Base-by-base conservation (phyloP, 1,140 invertebrate genomes). In the Radopholus similis region DNA sequence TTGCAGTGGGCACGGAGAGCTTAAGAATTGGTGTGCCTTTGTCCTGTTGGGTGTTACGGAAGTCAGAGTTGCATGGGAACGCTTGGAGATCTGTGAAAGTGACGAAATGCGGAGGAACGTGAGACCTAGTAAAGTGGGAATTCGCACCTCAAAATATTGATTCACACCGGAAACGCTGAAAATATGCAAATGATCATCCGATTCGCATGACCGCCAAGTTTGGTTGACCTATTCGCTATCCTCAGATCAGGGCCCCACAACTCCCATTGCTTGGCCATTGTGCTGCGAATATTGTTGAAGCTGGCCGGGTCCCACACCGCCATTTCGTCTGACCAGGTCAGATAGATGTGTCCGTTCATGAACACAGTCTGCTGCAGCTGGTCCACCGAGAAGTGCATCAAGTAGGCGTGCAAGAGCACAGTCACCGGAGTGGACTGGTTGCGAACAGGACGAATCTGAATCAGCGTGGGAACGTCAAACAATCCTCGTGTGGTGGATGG, bases 131-230 rank as follows among this genome's bases (percentile, higher is more conserved):
- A 18, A 37, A 2, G 26, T 0, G 21, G 15, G 15, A 57, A 8
- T 40, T 21, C 21, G 13, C 13, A 58, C 56, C 30, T 80, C 77
- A 55, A 78, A 81, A 40, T 74, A 71, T 21, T 72, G 70, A 44
- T 69, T 80, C 11, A 79, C 76, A 47, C 78, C 77, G 32, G 77
- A 70, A n/a, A 72, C 77, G 68, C 76, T 80, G 38, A 56, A 75
- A 53, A 26, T 26, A 28, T 32, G 26, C 32, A 34, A 37, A 66
- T 13, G 11, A 9, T 26, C 18, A 42, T 18, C 18, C 9, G 38
- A n/a, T n/a, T n/a, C n/a, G n/a, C n/a, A n/a, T n/a, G n/a, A 44
- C 26, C n/a, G 15, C 9, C 18, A 58, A 9, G 8, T 30, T 4
- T 2, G 15, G 21, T 23, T 8, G n/a, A 74, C 71, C 71, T 68